A percentile compares a stretch with the other conserved stretches of the same genome.
These are phyloP conservation scores for Drosophila chauvacae DNA, from an alignment of 1,140 invertebrate genomes.

Conservation along the genomic window DNA sequence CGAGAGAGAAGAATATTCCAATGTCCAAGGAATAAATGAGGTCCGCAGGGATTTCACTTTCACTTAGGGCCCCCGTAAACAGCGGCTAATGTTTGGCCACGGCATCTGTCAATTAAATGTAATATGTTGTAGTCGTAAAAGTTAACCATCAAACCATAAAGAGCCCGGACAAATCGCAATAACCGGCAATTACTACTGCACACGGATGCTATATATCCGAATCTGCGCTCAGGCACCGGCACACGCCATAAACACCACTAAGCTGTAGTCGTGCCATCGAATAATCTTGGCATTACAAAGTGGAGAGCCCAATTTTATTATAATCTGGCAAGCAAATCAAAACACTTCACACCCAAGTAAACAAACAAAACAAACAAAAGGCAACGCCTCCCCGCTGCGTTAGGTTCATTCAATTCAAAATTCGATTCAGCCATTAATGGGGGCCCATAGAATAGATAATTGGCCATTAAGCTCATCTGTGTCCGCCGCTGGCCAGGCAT, in stretches of 20 bases:
- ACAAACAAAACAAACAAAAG: slow-evolving; percentile 40
- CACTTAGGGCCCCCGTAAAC: slow-evolving; percentile 17
- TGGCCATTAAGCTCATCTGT: slow-evolving; percentile 79
- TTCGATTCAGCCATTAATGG: slow-evolving; percentile 72
- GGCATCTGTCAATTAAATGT: slow-evolving; percentile 66
- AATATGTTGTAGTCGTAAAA: slow-evolving; percentile 73
- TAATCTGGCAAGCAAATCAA: slow-evolving; percentile 58
- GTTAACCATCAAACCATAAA: slow-evolving; percentile 48
- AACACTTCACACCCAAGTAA: slow-evolving; percentile 63
- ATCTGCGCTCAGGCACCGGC: background rate
- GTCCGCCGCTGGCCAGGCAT: slow-evolving; percentile 65
- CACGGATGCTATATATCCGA: slow-evolving; percentile 16
- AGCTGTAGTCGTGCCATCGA: slow-evolving; percentile 44
- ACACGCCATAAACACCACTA: slow-evolving; percentile 42
- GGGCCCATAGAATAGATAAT: slow-evolving; percentile 76
- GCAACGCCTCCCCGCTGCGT: slow-evolving; percentile 3
- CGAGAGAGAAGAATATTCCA: slow-evolving; percentile 15
- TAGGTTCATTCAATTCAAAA: slow-evolving; percentile 47
- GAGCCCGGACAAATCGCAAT: slow-evolving; percentile 53
- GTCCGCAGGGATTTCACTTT: slow-evolving; percentile 25
- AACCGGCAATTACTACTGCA: slow-evolving; percentile 35
- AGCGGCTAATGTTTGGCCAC: slow-evolving; percentile 13
- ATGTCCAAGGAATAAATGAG: slow-evolving; percentile 10
- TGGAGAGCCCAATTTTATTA: slow-evolving; percentile 59
- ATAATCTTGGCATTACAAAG: slow-evolving; percentile 60